phyloP scores from a whole-genome alignment of 2,888 invertebrate species.

The Lottia scabra region DNA sequence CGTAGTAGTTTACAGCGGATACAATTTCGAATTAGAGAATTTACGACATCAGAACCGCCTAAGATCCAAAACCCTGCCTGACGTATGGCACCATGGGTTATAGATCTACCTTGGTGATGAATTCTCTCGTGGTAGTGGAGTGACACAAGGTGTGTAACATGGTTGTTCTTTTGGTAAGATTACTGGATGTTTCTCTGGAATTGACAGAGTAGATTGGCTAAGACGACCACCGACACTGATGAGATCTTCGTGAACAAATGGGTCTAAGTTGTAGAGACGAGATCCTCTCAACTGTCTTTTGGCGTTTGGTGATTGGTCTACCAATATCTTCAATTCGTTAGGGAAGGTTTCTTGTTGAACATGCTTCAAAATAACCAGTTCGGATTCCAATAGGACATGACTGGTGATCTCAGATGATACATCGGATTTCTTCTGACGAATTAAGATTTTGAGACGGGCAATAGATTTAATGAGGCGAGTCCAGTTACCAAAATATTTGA shows the following conservation, averaged over 20 bases:
- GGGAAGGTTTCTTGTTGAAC: background rate
- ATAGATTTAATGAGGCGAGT: no score
- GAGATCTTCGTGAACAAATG: background rate
- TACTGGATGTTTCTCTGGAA: slow-evolving; percentile 6
- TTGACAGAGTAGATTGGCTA: background rate
- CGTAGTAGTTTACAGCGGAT: background rate
- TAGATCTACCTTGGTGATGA: slow-evolving; percentile 5
- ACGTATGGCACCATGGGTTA: slow-evolving; percentile 8
- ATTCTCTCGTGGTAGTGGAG: background rate
- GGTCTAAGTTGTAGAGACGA: background rate
- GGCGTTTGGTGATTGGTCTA: background rate
- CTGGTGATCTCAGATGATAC: background rate
- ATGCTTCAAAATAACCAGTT: background rate
- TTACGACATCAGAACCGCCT: background rate
- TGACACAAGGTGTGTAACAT: background rate
- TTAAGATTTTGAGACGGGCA: no score
- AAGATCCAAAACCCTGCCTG: slow-evolving; percentile 8
- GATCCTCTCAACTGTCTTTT: background rate
- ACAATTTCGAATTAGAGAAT: background rate
- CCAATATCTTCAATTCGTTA: background rate
- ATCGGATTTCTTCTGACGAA: no score
- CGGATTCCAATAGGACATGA: background rate
- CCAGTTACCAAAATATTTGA: no score
- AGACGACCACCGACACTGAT: background rate
- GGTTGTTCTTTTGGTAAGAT: background rate